Evolutionary conservation across 1,140 invertebrate genomes (phyloP).

Genomic region (Formica exsecta): DNA sequence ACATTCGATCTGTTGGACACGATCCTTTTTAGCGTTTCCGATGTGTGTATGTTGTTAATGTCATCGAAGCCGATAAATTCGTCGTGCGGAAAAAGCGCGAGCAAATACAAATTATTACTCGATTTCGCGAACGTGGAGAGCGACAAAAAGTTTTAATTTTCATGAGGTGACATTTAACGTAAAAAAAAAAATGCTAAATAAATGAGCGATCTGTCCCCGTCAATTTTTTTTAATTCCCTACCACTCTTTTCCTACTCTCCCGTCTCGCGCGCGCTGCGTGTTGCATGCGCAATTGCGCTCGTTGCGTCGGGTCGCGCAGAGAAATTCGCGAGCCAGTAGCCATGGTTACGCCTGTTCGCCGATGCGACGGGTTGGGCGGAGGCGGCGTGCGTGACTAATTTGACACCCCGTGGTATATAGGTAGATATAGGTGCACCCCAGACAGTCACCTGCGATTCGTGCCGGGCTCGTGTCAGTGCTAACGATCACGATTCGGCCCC

Average conservation of each 20-base stretch:
- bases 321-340: slow-evolving; percentile 74
- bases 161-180: slow-evolving; percentile 61
- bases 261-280: slow-evolving; percentile 39
- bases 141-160: slow-evolving; percentile 63
- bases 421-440: slow-evolving; percentile 74
- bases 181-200: slow-evolving; percentile 57
- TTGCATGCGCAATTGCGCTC: slow-evolving; percentile 73
- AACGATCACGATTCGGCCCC: slow-evolving; percentile 77
- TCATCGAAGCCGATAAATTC: slow-evolving; percentile 53
- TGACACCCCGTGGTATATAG: slow-evolving; percentile 78
- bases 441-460: slow-evolving; percentile 79
- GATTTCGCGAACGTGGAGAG: slow-evolving; percentile 54
- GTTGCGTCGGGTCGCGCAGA: slow-evolving; percentile 63
- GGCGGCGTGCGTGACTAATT: slow-evolving; percentile 79
- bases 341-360: slow-evolving; percentile 75
- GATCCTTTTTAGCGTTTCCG: slow-evolving; percentile 8
- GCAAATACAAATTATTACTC: slow-evolving; percentile 60
- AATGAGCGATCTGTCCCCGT: slow-evolving; percentile 53
- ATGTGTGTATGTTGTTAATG: slow-evolving; percentile 50
- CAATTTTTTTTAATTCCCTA: slow-evolving; percentile 64
- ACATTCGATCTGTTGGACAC: slow-evolving; percentile 27
- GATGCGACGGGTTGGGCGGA: slow-evolving; percentile 59
- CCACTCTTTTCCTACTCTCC: not conserved
- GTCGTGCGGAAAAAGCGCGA: slow-evolving; percentile 46
- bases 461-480: slow-evolving; percentile 74